Evolutionary conservation across 2,888 invertebrate species (phyloP), one percentile per base, ranked within the genome.

Genomic region (Thyatira batis): DNA sequence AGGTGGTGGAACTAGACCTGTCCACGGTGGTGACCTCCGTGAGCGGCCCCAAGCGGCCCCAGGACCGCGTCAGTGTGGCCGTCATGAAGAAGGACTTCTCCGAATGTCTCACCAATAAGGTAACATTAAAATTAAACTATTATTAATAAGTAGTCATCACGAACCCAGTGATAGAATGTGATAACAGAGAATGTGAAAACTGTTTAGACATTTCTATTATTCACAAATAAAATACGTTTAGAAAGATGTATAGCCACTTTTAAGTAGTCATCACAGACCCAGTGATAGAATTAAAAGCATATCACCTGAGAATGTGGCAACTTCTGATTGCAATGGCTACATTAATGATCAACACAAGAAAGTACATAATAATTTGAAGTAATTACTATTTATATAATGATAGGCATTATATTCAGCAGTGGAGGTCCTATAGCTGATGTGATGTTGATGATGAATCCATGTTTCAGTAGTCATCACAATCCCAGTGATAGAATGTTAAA

Each of bases 11-110:
- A 45, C 83, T 99, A 65, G 98, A 99, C 81, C 90, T 99, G 45
- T 84, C 93, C 0, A 95, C 96, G 0, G 98, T 99, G 0, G 98
- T 97, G 50, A 97, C 99, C 1, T 98, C 98, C 20, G 96, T 99
- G 11, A 98, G 98, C 57, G 99, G 99, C 0, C 99, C 99, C 0
- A 99, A 99, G 82, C 91, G 99, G 51, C 99, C 99, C 0, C 99
- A 99, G 70, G 99, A 99, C 92, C 93, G 98, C 20, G 98, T 99
- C 3, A 94, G 98, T 0, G 97, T 99, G 0, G 88, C 94, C 0
- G 95, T 96, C 45, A 98, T 99, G 97, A 97, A 98, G 82, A 87
- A 92, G 10, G 99, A 99, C 85, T 99, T 99, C 87, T 85, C 91
- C 13, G 92, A 93, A 0, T 99, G 98, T 70, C 94, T 99, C 10